These are phyloP conservation scores for Bos indicus DNA, from an alignment of 2,113 vertebrate genomes.

Conservation along the genomic window DNA sequence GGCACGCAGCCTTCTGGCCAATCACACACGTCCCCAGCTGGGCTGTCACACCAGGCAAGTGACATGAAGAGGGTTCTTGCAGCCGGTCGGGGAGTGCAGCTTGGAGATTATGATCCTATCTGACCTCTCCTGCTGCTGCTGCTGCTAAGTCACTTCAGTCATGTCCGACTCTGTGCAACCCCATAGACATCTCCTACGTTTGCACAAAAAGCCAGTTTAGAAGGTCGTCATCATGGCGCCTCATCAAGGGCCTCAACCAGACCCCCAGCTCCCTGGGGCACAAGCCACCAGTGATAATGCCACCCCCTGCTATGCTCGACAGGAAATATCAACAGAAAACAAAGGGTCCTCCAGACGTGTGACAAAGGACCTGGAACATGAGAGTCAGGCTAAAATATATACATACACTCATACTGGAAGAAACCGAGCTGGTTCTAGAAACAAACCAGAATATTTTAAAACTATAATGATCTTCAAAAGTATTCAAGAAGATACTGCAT, in stretches of 20 bases:
- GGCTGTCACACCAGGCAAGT: neutral
- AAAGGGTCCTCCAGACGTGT: neutral
- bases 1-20: neutral
- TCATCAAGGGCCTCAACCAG: neutral
- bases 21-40: neutral
- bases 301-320: neutral
- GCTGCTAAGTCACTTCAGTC: too few species aligned
- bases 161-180: too few species aligned
- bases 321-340: neutral
- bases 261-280: neutral
- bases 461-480: neutral
- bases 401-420: neutral
- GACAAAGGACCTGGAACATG: neutral
- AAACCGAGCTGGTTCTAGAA: neutral
- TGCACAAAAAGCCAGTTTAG: neutral
- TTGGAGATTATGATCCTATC: neutral
- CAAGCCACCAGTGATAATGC: neutral
- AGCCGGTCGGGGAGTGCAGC: rapidly evolving
- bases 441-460: neutral
- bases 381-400: neutral
- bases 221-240: neutral
- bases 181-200: neutral
- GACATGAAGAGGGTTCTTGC: neutral
- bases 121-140: too few species aligned
- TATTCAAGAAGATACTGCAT: neutral